Base-by-base conservation (phyloP, 1,140 invertebrate species). In the Pinna nobilis region DNA sequence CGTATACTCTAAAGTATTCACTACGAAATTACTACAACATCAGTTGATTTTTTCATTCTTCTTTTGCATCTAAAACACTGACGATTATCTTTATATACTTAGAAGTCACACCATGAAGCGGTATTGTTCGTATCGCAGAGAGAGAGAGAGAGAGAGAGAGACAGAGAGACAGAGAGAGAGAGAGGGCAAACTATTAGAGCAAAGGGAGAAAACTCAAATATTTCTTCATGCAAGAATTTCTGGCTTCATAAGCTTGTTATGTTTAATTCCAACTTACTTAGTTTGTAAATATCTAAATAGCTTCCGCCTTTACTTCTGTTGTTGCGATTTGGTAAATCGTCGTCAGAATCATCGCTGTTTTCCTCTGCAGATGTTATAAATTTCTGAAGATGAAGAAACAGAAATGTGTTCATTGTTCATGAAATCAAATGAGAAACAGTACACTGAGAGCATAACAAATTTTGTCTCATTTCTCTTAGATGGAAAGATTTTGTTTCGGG, bases 281-380 rank as follows among this genome's bases (percentile, higher is more conserved):
- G 39, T 28, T 63, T 39, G 44, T 63, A 63, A 41, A 63, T 30
- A 20, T 63, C 59, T 37, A 63, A 37, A 23, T 63, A 63, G 13
- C 59, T 63, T n/a, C 59, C 59, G 20, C 59, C 59, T 63, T 44
- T 63, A 11, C 59, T 37, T 9, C 59, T 44, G 59, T 63, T 37
- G 28, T 32, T 18, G n/a, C 28, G 28, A 1, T n/a, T 44, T 33
- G n/a, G n/a, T n/a, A n/a, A n/a, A n/a, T 33, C 28, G 30, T 33
- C 33, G 32, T 59, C 55, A n/a, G 59, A 63, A 37, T 63, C 59
- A 41, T 63, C 59, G 28, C 59, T 63, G 9, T 25, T 15, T 28
- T 63, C 59, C 15, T 63, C 59, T 23, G 37, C n/a, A 9, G 39
- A 44, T 44, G 39, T 44, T 44, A 44, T n/a, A 9, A 44, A 11